Conservation (phyloP, 2,888 invertebrate genomes). For the Synergus japonicus region DNA sequence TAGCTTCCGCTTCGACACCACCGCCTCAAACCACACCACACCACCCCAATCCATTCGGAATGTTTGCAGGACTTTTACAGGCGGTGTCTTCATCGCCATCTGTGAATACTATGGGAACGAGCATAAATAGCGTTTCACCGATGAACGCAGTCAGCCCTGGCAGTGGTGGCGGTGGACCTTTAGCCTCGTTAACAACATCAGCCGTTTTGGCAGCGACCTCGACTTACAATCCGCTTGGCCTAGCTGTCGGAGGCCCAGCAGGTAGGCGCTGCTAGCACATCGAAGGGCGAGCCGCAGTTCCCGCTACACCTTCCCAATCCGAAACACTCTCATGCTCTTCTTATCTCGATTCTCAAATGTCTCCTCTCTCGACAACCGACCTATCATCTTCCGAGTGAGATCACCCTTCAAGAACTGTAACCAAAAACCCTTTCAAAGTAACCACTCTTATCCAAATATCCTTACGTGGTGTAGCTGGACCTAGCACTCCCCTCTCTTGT, state of each 20-base stretch:
- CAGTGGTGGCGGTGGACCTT: constrained; percentile 74
- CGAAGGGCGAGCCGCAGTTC: constrained; percentile 75
- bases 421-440: constrained; percentile 18
- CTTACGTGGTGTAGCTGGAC: constrained; percentile 76
- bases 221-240: constrained; percentile 92
- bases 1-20: constrained; percentile 86
- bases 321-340: constrained; percentile 36
- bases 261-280: constrained; percentile 81
- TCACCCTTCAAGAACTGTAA: constrained; percentile 4
- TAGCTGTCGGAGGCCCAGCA: constrained; percentile 88
- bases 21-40: constrained; percentile 80
- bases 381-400: constrained; percentile 41
- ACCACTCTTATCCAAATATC: constrained; percentile 56
- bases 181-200: constrained; percentile 75
- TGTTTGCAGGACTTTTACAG: constrained; percentile 76
- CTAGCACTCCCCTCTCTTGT: constrained; percentile 70
- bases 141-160: constrained; percentile 80
- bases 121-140: constrained; percentile 73
- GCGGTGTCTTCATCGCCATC: constrained; percentile 72
- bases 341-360: constrained; percentile 49
- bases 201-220: constrained; percentile 78
- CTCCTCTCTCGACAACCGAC: constrained; percentile 42
- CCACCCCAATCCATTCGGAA: constrained; percentile 74
- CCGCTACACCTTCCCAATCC: constrained; percentile 74
- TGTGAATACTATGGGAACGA: constrained; percentile 56